These are phyloP conservation scores for Microplitis manilae DNA, from an alignment of 2,888 invertebrate species.

Conservation along the genomic window DNA sequence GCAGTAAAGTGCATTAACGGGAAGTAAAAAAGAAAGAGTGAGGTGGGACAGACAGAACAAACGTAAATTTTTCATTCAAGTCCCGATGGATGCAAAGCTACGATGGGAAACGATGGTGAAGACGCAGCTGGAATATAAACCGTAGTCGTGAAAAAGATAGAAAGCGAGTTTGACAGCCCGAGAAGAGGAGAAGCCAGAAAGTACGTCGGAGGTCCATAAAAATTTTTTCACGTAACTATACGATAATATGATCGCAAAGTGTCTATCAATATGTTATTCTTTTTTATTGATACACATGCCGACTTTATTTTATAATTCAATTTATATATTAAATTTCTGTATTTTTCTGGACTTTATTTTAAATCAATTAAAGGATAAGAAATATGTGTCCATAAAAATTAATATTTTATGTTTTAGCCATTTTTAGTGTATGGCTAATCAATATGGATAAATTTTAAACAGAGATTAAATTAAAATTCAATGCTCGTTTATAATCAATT, in stretches of 20 bases:
- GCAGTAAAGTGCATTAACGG: background rate
- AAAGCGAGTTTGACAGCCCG: constrained; percentile 3
- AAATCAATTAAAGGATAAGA: too few relatives aligned
- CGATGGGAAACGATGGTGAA: constrained; percentile 24
- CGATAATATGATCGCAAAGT: constrained; percentile 31
- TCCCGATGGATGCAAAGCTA: constrained; percentile 28
- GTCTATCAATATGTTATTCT: constrained; percentile 13
- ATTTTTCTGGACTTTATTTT: too few relatives aligned
- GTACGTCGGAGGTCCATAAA: constrained; percentile 33
- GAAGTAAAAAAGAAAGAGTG: too few relatives aligned
- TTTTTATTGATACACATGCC: background rate
- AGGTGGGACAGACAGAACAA: background rate
- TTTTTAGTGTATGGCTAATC: too few relatives aligned
- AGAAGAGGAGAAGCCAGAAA: background rate
- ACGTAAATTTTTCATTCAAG: constrained; percentile 28
- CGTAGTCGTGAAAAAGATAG: background rate
- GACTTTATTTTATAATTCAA: background rate
- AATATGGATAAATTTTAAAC: too few relatives aligned
- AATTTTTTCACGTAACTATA: constrained; percentile 41
- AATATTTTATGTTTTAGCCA: too few relatives aligned
- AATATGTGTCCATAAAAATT: too few relatives aligned
- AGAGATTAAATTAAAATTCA: too few relatives aligned
- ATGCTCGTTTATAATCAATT: too few relatives aligned
- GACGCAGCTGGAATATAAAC: constrained; percentile 14
- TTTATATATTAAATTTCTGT: background rate